Base-by-base conservation (phyloP, 2,797 vertebrate species). In the Liasis olivaceus region DNA sequence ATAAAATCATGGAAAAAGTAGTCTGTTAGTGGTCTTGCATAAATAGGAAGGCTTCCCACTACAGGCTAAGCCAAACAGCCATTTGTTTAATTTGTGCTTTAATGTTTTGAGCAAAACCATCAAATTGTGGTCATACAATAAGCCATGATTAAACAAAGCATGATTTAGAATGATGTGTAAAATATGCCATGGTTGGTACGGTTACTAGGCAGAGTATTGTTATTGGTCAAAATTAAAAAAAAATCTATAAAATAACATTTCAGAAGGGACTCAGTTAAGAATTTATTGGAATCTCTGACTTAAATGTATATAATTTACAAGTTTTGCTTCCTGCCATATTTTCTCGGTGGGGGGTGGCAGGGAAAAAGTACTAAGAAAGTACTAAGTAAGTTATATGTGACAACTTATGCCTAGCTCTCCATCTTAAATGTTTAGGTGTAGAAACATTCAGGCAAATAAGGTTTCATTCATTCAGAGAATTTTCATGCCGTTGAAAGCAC, bases 361-460 rank as follows among this genome's bases (percentile, higher is more conserved):
- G 72, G 22, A 24, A 20, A 81, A 81, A 81, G 36, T 81, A 81
- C 0, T 2, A 47, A 81, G 11, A 81, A 9, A 81, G 24, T 42
- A 24, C 72, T 28, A 64, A 36, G 20, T 92, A 92, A 6, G 1
- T 51, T 91, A 64, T 20, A 20, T 88, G 17, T 58, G 47, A 15
- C 8, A 69, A 36, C 77, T 88, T n/a, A 12, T 63, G 26, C 22
- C 15, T 47, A 63, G 26, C n/a, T 92, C 85, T 81, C 91, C 59
- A 1, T 90, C 84, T 51, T 5, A 85, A 1, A 77, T 90, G 84
- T 85, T 91, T 58, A 58, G 2, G 3, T 90, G 5, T 13, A 81
- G 90, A 91, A 93, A 22, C 36, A 94, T 63, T 64, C 87, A 93
- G 9, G 14, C 63, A 93, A 88, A 28, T 66, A 14, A 84, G 69